Base-by-base conservation (phyloP, 2,113 vertebrate species). In the Gavialis gangeticus region DNA sequence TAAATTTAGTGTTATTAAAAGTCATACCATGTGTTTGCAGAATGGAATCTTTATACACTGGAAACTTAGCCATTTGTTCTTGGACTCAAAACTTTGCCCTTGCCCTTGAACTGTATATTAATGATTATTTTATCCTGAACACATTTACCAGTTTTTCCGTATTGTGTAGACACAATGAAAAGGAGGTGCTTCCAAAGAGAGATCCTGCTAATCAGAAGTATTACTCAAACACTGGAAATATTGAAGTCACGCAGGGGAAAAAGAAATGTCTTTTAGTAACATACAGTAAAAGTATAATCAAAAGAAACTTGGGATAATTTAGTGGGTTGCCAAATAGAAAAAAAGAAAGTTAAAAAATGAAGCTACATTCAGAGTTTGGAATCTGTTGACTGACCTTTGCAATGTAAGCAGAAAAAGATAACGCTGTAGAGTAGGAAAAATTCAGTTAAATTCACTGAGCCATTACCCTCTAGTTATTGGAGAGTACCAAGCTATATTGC, bases 131-230 rank as follows among this genome's bases (percentile, higher is more conserved):
- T 84, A 64, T 1, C 3, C 28, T 79, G 12, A 85, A 71, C 28
- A 58, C 14, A 34, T 59, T 19, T 16, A 78, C 12, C 28, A 76
- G n/a, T 59, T 78, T 59, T 28, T 30, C n/a, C 13, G n/a, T 2
- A 18, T 22, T 64, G 46, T 46, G 46, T 46, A 46, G 7, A 34
- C 30, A 34, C 19, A 34, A n/a, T 34, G 28, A 6, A 62, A 3
- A 0, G 0, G 3, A 3, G 67, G 3, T 21, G 75, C 2, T 1
- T 81, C 13, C 2, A 24, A 88, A 69, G 2, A 56, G 6, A 34
- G 77, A n/a, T 62, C 1, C 8, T 78, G 27, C 10, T 1, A 59
- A 22, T 75, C 34, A 58, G 69, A 86, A 6, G 4, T 59, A 85
- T 18, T n/a, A 86, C 37, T 28, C 64, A 6, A 13, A 76, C 3